Conservation (phyloP, 1,140 invertebrate species). For the Druon quercuslanigerum region DNA sequence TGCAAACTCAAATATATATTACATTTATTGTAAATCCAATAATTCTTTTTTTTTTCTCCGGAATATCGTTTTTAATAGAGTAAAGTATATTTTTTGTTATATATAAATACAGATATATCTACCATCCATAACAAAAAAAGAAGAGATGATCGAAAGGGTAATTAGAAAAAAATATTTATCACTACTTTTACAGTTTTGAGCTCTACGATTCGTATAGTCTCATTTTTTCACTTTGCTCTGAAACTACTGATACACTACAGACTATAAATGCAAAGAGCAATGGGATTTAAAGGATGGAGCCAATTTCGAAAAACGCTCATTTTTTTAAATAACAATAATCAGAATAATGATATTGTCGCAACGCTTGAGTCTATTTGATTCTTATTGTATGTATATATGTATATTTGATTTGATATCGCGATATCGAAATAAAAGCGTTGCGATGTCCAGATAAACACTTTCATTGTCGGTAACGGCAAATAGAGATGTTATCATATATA, state of each 20-base stretch:
- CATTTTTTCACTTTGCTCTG: constrained; percentile 1
- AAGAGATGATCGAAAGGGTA: not conserved
- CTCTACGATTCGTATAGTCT: constrained; percentile 9
- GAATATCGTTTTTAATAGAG: not conserved
- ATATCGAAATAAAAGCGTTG: constrained; percentile 6
- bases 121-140: not conserved
- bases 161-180: not conserved
- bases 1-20: not conserved
- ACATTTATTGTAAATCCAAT: constrained; percentile 25
- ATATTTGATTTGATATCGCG: not conserved
- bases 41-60: constrained; percentile 23
- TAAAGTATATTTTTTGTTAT: constrained; percentile 1
- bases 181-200: constrained; percentile 18
- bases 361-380: not conserved
- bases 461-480: constrained; percentile 14
- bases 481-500: constrained; percentile 20
- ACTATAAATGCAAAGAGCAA: constrained; percentile 17
- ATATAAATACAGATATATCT: not conserved
- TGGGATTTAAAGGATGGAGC: not conserved
- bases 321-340: constrained; percentile 1
- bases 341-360: constrained; percentile 10
- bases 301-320: not conserved
- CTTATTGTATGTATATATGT: not conserved
- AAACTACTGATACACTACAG: constrained; percentile 11
- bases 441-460: constrained; percentile 12